Evolutionary conservation across 2,888 invertebrate genomes (phyloP).

Genomic region (Catocala fraxini): DNA sequence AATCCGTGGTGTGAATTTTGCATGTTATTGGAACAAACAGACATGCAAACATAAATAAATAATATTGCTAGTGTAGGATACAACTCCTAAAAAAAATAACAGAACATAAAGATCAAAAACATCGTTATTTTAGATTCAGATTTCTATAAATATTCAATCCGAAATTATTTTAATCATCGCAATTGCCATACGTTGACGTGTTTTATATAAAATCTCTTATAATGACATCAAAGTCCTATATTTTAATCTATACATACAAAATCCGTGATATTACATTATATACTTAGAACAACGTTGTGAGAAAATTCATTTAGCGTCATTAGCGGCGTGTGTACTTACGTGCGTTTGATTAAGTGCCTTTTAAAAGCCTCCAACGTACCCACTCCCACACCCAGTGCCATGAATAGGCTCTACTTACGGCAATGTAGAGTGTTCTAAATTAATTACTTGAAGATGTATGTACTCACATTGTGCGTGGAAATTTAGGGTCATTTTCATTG

Average conservation of each 20-base stretch:
- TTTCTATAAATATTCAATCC: too few relatives aligned
- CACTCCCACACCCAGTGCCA: constrained; percentile 12
- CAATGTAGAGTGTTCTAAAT: constrained; percentile 14
- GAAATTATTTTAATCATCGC: too few relatives aligned
- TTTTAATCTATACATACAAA: too few relatives aligned
- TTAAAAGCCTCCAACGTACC: constrained; percentile 32
- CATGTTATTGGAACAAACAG: too few relatives aligned
- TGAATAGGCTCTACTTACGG: constrained; percentile 25
- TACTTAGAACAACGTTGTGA: neutral
- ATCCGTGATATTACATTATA: neutral
- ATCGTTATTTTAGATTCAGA: too few relatives aligned
- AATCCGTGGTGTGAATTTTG: too few relatives aligned
- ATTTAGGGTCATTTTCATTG: constrained; percentile 12
- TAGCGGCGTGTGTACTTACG: constrained; percentile 22
- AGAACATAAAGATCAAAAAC: too few relatives aligned
- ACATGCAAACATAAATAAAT: too few relatives aligned
- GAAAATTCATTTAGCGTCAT: constrained; percentile 34
- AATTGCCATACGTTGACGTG: too few relatives aligned
- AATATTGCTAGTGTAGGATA: too few relatives aligned
- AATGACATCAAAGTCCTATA: neutral
- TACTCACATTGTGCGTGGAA: constrained; percentile 4
- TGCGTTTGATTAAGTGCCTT: constrained; percentile 42
- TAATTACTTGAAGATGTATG: constrained; percentile 20
- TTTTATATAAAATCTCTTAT: too few relatives aligned
- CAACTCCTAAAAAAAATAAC: too few relatives aligned